Percentiles rank a stretch among this genome's conserved stretches.
Conservation (phyloP, 92 coral and sea anemone species). For the Siderastrea siderea region DNA sequence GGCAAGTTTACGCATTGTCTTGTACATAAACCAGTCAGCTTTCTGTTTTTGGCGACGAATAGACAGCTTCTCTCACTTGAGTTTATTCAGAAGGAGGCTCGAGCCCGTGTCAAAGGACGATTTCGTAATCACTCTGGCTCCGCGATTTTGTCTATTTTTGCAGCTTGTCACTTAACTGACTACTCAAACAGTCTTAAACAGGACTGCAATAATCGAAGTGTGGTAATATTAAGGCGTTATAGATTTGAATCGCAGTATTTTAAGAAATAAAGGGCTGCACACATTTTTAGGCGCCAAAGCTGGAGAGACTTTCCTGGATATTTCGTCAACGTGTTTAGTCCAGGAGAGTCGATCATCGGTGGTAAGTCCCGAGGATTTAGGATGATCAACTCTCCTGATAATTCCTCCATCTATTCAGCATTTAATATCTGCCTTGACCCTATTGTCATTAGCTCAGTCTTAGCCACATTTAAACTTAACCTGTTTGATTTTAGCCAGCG, state of each 20-base stretch:
- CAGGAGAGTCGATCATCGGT: conserved; percentile 56
- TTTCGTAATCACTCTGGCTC: conserved; percentile 61
- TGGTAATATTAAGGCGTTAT: conserved; percentile 66
- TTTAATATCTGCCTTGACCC: background rate
- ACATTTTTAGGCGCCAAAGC: conserved; percentile 73
- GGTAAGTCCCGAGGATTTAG: conserved; percentile 42
- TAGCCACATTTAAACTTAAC: no score
- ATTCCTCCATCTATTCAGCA: background rate
- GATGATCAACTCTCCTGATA: conserved; percentile 29
- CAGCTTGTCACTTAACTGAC: conserved; percentile 38
- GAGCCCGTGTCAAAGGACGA: conserved; percentile 48
- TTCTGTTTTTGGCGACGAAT: conserved; percentile 22
- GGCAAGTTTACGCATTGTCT: conserved; percentile 21
- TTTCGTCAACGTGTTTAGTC: conserved; percentile 57
- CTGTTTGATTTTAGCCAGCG: no score
- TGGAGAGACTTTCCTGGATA: conserved; percentile 60
- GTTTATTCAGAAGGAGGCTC: conserved; percentile 2
- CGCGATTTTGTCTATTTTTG: conserved; percentile 75
- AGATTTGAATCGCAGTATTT: conserved; percentile 48
- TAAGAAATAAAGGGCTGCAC: conserved; percentile 49
- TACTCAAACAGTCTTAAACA: conserved; percentile 60
- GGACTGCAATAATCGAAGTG: conserved; percentile 79
- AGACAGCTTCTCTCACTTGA: conserved; percentile 44
- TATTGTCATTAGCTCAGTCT: no score
- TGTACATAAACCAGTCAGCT: conserved; percentile 6